Evolutionary conservation across 2,888 invertebrate genomes (phyloP).

Genomic region (Caenorhabditis japonica): DNA sequence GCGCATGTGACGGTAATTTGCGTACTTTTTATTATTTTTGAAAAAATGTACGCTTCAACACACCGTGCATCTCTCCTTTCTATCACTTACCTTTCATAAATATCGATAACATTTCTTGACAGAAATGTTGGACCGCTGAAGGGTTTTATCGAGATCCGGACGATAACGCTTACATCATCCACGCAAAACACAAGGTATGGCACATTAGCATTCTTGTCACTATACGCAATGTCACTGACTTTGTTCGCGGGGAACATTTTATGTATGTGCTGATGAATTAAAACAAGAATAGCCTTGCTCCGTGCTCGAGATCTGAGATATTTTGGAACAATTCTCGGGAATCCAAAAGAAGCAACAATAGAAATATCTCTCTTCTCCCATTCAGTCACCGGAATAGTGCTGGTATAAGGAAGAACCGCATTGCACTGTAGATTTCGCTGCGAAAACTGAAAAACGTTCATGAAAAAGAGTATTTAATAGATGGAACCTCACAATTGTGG

Average conservation of each 20-base stretch:
- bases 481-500: conserved; percentile 7
- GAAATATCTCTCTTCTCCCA: conserved; percentile 31
- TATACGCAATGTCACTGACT: conserved; percentile 15
- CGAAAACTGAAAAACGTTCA: conserved; percentile 7
- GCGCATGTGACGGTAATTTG: too few relatives aligned
- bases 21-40: too few relatives aligned
- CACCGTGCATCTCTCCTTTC: background rate
- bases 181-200: conserved; percentile 21
- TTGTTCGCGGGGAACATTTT: conserved; percentile 2
- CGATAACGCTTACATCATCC: conserved; percentile 17
- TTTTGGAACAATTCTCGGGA: conserved; percentile 12
- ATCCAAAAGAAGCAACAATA: conserved; percentile 23
- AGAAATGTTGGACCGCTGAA: conserved; percentile 18
- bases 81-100: conserved; percentile 6
- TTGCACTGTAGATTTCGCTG: conserved; percentile 14
- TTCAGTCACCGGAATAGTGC: conserved; percentile 6
- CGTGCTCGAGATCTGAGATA: conserved; percentile 1
- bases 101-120: conserved; percentile 17
- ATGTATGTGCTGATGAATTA: background rate
- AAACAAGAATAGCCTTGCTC: conserved; percentile 17
- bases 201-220: conserved; percentile 6
- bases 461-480: background rate
- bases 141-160: conserved; percentile 34
- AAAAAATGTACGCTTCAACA: too few relatives aligned
- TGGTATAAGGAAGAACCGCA: conserved; percentile 27